Evolutionary conservation across 2,797 vertebrate species (phyloP), one percentile per base, ranked within the genome.

Genomic region (Thunnus albacares): DNA sequence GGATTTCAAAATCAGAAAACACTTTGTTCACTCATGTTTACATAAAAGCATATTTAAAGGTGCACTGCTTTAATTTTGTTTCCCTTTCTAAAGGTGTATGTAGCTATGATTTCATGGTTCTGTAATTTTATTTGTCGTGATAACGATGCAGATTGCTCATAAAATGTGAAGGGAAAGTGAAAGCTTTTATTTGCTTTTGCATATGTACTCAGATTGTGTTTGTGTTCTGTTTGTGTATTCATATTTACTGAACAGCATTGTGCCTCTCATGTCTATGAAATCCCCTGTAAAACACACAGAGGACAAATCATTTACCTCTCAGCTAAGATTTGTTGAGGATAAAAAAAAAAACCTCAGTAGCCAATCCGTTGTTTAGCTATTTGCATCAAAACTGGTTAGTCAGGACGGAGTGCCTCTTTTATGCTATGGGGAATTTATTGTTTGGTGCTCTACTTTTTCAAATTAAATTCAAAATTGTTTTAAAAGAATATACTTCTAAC

Each of bases 361-460:
- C 93, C 93, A 91, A 90, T 85, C 87, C 49, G 83, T 90, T 90
- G 88, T 93, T 94, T 68, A 89, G 89, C 85, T 79, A 85, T 91
- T 89, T 85, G 91, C 92, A 89, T 94, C 80, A 78, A 81, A 92
- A 82, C 84, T 78, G 90, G 86, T 82, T 85, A 86, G 90, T 90
- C 87, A 83, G 87, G 90, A 92, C 11, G 70, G 91, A 92, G 92
- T 93, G 93, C 90, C 92, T 94, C 90, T 94, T 93, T 93, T 91
- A 83, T 91, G 90, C 90, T 85, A 92, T 89, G 89, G 84, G 90
- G 90, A 91, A 88, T 91, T 89, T 91, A 92, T 93, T 93, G 91
- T 94, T 94, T 94, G 93, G 93, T 94, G 94, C 94, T 95, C 92
- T 90, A 93, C 91, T 94, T 94, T 94, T 92, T 89, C 91, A 94